Percentiles rank a stretch among this genome's conserved stretches.
These are phyloP conservation scores for Zaprionus africanus DNA, from an alignment of 1,140 invertebrate species.

Conservation along the genomic window DNA sequence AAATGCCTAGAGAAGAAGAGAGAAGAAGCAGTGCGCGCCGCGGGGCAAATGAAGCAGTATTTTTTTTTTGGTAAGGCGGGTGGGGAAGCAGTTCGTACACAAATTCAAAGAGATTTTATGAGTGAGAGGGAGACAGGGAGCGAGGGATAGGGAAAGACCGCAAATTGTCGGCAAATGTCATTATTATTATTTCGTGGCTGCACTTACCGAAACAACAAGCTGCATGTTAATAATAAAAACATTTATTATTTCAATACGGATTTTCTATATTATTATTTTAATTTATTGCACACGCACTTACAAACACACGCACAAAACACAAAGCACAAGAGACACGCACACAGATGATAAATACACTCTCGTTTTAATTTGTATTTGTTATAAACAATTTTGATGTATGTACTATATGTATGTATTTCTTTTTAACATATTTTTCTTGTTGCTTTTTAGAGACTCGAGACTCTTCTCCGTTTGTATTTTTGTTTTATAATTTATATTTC, in stretches of 20 bases:
- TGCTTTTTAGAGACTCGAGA: slow-evolving; percentile 25
- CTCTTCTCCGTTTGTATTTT: slow-evolving; percentile 27
- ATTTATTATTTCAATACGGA: slow-evolving; percentile 19
- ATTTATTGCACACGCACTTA: slow-evolving; percentile 46
- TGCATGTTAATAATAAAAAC: slow-evolving; percentile 14
- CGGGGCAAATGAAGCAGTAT: neutral
- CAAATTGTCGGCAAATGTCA: slow-evolving; percentile 12
- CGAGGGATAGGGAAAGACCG: neutral
- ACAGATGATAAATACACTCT: slow-evolving; percentile 10
- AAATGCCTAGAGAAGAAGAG: slow-evolving; percentile 13
- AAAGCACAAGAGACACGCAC: slow-evolving; percentile 6
- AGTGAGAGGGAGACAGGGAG: neutral
- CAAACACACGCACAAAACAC: slow-evolving; percentile 5
- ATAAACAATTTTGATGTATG: slow-evolving; percentile 46
- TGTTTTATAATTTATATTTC: slow-evolving; percentile 31
- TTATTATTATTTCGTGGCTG: slow-evolving; percentile 12
- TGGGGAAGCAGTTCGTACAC: slow-evolving; percentile 1
- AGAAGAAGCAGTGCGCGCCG: slow-evolving; percentile 4
- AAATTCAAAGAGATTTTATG: neutral
- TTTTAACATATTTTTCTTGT: slow-evolving; percentile 23
- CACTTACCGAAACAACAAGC: slow-evolving; percentile 38
- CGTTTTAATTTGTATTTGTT: slow-evolving; percentile 33
- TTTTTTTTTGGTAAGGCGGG: neutral
- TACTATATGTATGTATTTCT: slow-evolving; percentile 14
- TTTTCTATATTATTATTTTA: slow-evolving; percentile 22